Percentiles rank a stretch among this genome's conserved stretches.
Conservation (phyloP, 2,797 vertebrate species). For the Sebastiscus tertius region DNA sequence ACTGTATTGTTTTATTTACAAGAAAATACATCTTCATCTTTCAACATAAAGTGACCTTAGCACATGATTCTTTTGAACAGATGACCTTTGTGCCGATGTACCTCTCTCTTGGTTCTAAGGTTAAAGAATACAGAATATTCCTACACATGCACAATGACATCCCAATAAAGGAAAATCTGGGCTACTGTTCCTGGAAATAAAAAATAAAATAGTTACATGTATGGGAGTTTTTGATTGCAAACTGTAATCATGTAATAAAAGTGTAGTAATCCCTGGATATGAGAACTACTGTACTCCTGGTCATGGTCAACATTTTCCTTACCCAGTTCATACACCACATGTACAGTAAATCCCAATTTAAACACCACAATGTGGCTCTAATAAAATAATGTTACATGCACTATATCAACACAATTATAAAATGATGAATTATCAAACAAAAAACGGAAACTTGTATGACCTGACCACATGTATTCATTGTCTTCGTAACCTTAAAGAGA, state of each 20-base stretch:
- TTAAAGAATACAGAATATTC: slow-evolving; percentile 41
- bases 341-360: neutral
- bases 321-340: slow-evolving; percentile 15
- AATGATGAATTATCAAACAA: slow-evolving; percentile 13
- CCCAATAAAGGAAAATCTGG: neutral
- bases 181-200: slow-evolving; percentile 14
- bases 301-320: neutral
- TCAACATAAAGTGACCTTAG: slow-evolving; percentile 61
- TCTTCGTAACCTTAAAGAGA: slow-evolving; percentile 18
- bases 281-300: neutral
- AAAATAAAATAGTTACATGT: slow-evolving; percentile 26
- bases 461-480: slow-evolving; percentile 26
- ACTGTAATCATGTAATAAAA: neutral
- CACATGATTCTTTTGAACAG: slow-evolving; percentile 35
- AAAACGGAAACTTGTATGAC: slow-evolving; percentile 6
- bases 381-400: slow-evolving; percentile 39
- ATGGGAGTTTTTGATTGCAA: neutral
- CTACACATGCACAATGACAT: slow-evolving; percentile 47
- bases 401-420: slow-evolving; percentile 22
- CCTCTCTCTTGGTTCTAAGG: slow-evolving; percentile 14
- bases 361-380: slow-evolving; percentile 9
- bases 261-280: slow-evolving; percentile 13
- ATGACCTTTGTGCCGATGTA: slow-evolving; percentile 28
- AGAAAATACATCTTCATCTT: slow-evolving; percentile 74
- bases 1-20: slow-evolving; percentile 73